Conservation (phyloP, 2,888 invertebrate genomes). For the Strigamia maritima region DNA sequence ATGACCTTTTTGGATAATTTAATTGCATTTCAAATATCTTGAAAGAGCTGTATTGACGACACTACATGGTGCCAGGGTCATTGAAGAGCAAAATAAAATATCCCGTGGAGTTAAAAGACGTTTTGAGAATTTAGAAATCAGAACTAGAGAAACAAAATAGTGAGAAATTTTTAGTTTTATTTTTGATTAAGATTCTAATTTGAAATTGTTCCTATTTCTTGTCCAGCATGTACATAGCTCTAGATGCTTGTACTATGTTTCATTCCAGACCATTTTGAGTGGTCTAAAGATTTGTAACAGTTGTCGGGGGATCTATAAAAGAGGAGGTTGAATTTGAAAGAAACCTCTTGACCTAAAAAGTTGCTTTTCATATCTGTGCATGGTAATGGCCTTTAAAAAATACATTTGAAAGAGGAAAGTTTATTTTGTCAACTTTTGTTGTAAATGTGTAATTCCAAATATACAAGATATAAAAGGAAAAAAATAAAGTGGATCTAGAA, state of each 20-base stretch:
- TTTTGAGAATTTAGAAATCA: conserved; percentile 28
- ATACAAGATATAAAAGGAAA: not conserved
- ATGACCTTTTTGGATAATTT: not conserved
- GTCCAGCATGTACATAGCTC: conserved; percentile 32
- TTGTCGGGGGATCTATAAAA: conserved; percentile 12
- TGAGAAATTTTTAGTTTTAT: conserved; percentile 24
- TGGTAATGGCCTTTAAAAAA: conserved; percentile 19
- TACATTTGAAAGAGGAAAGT: not conserved
- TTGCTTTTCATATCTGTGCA: conserved; percentile 33
- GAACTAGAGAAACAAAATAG: conserved; percentile 19
- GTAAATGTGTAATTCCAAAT: conserved; percentile 21
- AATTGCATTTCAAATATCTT: conserved; percentile 25
- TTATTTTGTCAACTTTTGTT: conserved; percentile 21
- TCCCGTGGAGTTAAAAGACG: conserved; percentile 19
- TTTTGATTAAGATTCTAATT: conserved; percentile 7
- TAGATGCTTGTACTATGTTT: conserved; percentile 30
- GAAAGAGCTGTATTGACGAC: conserved; percentile 17
- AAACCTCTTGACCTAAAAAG: not conserved
- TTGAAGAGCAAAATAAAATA: conserved; percentile 2
- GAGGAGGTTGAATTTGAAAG: conserved; percentile 10
- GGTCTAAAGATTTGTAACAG: conserved; percentile 30
- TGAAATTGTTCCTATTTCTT: conserved; percentile 13
- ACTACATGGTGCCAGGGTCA: conserved; percentile 5
- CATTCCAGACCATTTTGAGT: conserved; percentile 13
- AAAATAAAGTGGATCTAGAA: not conserved